phyloP scores from a whole-genome alignment of 1,140 invertebrate genomes.

The Onthophagus taurus region DNA sequence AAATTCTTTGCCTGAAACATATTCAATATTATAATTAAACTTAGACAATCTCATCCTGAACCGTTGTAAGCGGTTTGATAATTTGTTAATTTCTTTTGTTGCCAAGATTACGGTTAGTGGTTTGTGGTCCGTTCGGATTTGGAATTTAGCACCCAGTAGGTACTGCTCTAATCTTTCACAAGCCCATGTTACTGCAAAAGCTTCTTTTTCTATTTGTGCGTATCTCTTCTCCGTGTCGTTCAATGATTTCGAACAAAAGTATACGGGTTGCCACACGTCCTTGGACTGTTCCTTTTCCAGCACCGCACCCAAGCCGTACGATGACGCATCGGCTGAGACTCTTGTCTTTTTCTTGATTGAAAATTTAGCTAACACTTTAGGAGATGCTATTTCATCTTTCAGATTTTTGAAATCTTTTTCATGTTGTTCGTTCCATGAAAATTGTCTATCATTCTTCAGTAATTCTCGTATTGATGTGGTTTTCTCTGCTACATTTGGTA shows the following conservation, averaged over 20 bases:
- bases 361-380: neutral
- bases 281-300: neutral
- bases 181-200: too few relatives aligned
- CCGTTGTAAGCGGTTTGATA: too few relatives aligned
- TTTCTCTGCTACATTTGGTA: constrained; percentile 15
- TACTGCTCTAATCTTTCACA: too few relatives aligned
- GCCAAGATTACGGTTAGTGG: too few relatives aligned
- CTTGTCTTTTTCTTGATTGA: neutral
- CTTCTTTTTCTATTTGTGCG: too few relatives aligned
- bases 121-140: too few relatives aligned
- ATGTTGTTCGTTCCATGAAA: neutral
- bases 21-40: too few relatives aligned
- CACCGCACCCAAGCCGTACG: neutral
- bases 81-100: too few relatives aligned
- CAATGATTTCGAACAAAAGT: neutral
- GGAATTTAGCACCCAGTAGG: too few relatives aligned
- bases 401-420: neutral
- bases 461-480: neutral
- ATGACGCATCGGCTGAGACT: neutral
- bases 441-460: neutral
- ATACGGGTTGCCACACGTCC: too few relatives aligned
- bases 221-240: neutral
- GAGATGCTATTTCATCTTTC: neutral
- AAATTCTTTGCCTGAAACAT: too few relatives aligned
- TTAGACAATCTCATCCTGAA: too few relatives aligned